Percentiles rank a stretch among this genome's conserved stretches.
These are phyloP conservation scores for Strix aluco DNA, from an alignment of 2,113 vertebrate species.

Conservation along the genomic window DNA sequence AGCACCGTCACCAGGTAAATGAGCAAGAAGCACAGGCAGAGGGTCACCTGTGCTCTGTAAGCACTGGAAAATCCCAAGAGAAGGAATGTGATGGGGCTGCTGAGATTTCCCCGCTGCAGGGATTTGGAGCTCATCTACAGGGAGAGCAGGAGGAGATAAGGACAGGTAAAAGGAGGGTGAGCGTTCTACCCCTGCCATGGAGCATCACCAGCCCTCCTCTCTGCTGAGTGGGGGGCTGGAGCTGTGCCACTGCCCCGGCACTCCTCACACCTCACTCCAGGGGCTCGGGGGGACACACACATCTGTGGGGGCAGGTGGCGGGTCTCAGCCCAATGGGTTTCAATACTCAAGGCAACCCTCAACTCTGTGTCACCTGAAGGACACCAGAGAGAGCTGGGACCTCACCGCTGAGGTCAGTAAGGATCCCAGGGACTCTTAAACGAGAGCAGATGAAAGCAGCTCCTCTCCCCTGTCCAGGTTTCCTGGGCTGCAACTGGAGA, in stretches of 20 bases:
- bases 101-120: not conserved
- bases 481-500: not conserved
- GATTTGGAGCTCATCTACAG: not conserved
- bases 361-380: not conserved
- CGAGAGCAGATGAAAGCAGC: fast-evolving
- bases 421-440: not conserved
- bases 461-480: not conserved
- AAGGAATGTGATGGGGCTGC: not conserved
- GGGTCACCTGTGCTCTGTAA: not conserved
- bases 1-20: not conserved
- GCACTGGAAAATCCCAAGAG: not conserved
- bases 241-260: not conserved
- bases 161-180: not conserved
- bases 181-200: fast-evolving
- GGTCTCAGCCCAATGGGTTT: not conserved
- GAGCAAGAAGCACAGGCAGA: not conserved
- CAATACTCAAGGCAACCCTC: not conserved
- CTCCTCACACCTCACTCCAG: not conserved
- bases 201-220: not conserved
- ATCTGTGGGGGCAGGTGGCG: not conserved
- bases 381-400: not conserved
- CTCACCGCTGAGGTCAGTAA: not conserved
- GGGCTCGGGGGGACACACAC: fast-evolving
- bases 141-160: not conserved
- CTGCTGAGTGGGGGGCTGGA: not conserved